phyloP scores from a whole-genome alignment of 1,140 invertebrate genomes.

The Penaeus vannamei region DNA sequence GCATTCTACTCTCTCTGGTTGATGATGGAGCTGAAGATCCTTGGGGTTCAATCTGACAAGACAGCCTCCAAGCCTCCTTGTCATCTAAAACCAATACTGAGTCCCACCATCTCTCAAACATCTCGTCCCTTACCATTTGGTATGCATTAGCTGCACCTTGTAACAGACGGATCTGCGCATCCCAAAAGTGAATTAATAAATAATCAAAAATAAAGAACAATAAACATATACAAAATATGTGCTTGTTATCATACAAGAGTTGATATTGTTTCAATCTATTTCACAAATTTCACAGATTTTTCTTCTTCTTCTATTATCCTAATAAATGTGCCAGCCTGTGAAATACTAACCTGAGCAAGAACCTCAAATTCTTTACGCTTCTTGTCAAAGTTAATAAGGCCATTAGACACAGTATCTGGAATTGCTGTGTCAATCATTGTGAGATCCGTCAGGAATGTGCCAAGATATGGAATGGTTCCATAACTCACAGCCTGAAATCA shows the following conservation, averaged over 20 bases:
- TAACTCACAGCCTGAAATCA: conserved; percentile 75
- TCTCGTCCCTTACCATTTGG: conserved; percentile 84
- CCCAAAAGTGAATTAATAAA: too few species aligned
- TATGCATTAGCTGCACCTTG: conserved; percentile 99
- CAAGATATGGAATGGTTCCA: conserved; percentile 98
- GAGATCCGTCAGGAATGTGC: conserved; percentile 97
- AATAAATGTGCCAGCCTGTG: not conserved
- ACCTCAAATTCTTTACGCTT: conserved; percentile 98
- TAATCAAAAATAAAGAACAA: too few species aligned
- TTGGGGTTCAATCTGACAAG: conserved; percentile 89
- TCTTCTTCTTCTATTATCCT: not conserved
- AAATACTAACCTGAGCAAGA: conserved; percentile 81
- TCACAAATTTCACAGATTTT: too few species aligned
- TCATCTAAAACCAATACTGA: conserved; percentile 91
- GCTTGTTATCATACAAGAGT: too few species aligned
- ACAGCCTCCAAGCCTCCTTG: conserved; percentile 90
- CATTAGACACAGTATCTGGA: conserved; percentile 86
- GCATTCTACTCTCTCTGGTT: conserved; percentile 61
- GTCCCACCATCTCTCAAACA: conserved; percentile 94
- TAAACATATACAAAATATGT: too few species aligned
- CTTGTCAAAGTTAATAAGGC: conserved; percentile 99
- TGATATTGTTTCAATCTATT: too few species aligned
- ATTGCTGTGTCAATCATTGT: conserved; percentile 99
- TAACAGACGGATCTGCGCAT: conserved; percentile 86
- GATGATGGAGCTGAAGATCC: conserved; percentile 67